Percentiles rank a stretch among this genome's conserved stretches.
Conservation (phyloP, 2,888 invertebrate genomes). For the Adelphocoris suturalis region DNA sequence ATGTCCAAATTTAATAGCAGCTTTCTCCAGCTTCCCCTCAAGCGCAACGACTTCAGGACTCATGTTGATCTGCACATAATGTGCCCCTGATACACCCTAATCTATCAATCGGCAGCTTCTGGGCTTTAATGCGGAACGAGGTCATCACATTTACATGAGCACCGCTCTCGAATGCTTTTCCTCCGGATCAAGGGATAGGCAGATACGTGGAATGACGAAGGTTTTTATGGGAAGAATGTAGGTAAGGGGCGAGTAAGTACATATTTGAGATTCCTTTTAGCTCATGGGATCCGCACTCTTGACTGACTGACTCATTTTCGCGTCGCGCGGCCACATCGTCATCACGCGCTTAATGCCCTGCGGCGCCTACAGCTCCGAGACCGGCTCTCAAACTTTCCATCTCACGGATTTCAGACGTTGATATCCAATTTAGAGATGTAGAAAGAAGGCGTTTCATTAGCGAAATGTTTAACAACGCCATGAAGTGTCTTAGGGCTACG, state of each 20-base stretch:
- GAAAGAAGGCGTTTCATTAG: too few relatives aligned
- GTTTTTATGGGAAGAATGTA: background rate
- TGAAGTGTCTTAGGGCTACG: too few relatives aligned
- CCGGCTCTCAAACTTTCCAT: background rate
- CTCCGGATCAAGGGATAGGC: background rate
- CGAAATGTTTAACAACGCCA: too few relatives aligned
- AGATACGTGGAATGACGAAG: background rate
- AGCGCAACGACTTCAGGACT: too few relatives aligned
- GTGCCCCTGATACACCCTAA: too few relatives aligned
- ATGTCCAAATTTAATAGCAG: too few relatives aligned
- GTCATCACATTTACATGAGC: background rate
- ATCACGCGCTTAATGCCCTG: slow-evolving; percentile 14
- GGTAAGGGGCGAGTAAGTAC: background rate
- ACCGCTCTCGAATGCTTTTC: background rate
- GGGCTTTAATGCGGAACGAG: background rate
- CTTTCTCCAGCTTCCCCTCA: too few relatives aligned
- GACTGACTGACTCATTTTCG: background rate
- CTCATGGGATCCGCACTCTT: background rate
- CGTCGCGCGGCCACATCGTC: slow-evolving; percentile 13
- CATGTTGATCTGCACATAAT: too few relatives aligned
- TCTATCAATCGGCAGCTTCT: too few relatives aligned
- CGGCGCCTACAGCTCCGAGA: background rate
- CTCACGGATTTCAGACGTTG: too few relatives aligned
- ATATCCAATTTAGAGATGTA: too few relatives aligned
- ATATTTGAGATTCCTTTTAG: background rate